Percentiles rank a stretch among this genome's conserved stretches.
phyloP scores from a whole-genome alignment of 2,797 vertebrate species.

The Peromyscus aztecus region DNA sequence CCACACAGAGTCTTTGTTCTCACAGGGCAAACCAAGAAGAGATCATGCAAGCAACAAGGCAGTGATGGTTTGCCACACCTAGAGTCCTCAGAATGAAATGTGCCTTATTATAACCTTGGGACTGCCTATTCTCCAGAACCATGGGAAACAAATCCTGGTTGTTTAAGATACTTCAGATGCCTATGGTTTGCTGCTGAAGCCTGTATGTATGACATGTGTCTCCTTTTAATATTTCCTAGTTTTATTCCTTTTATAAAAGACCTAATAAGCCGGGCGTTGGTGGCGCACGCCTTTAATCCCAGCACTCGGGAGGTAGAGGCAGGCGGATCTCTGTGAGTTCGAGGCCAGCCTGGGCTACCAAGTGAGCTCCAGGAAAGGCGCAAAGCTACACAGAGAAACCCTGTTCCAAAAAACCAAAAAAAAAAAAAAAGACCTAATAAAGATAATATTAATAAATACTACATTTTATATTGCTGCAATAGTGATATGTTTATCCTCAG shows the following conservation, averaged over 20 bases:
- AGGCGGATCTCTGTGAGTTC: too few relatives aligned
- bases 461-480: not conserved
- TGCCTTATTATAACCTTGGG: not conserved
- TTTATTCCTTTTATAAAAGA: not conserved
- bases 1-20: not conserved
- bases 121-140: not conserved
- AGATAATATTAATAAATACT: not conserved
- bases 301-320: too few relatives aligned
- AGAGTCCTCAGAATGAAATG: not conserved
- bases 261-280: too few relatives aligned
- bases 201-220: not conserved
- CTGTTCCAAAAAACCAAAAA: too few relatives aligned
- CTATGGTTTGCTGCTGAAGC: not conserved
- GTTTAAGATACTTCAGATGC: not conserved
- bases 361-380: too few relatives aligned
- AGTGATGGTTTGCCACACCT: accelerated
- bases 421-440: too few relatives aligned
- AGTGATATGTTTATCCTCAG: not conserved
- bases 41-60: not conserved
- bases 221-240: not conserved
- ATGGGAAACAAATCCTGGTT: not conserved
- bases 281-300: too few relatives aligned
- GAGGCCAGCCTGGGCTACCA: too few relatives aligned
- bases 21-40: not conserved
- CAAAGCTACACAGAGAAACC: too few relatives aligned